Conservation (phyloP, 2,113 vertebrate genomes). For the Aptenodytes patagonicus region DNA sequence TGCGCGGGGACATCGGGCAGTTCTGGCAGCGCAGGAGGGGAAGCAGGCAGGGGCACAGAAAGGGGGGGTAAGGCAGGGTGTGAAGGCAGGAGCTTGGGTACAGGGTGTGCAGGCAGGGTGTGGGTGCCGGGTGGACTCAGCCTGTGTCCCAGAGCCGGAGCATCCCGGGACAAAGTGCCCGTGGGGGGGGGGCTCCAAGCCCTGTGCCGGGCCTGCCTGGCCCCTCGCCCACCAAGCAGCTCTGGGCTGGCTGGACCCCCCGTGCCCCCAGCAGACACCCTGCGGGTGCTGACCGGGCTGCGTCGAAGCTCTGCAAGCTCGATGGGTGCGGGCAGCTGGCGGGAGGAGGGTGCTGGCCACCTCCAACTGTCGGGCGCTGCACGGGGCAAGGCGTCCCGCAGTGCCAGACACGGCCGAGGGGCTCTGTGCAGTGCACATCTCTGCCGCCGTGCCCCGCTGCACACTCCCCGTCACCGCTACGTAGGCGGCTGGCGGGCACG, state of each 20-base stretch:
- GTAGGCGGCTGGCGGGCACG: neutral
- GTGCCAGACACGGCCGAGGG: neutral
- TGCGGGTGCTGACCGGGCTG: neutral
- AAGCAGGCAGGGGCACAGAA: neutral
- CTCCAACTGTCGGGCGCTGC: neutral
- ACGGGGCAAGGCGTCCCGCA: neutral
- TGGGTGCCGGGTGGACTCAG: neutral
- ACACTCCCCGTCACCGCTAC: neutral
- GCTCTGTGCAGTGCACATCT: neutral
- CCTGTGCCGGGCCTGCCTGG: neutral
- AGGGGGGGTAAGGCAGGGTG: too few species aligned
- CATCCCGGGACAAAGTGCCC: neutral
- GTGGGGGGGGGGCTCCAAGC: neutral
- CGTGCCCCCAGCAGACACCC: neutral
- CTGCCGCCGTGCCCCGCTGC: neutral
- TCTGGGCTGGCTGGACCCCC: too few species aligned
- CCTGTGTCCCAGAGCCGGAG: neutral
- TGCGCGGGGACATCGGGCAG: rapidly evolving
- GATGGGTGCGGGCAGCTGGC: neutral
- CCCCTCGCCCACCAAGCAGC: neutral
- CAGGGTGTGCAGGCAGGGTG: too few species aligned
- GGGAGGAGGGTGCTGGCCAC: neutral
- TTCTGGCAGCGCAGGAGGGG: neutral
- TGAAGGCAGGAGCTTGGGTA: neutral
- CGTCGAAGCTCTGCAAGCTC: neutral